A percentile compares a stretch with the other conserved stretches of the same genome.
phyloP scores from a whole-genome alignment of 2,113 vertebrate species.

The Sturnus vulgaris region DNA sequence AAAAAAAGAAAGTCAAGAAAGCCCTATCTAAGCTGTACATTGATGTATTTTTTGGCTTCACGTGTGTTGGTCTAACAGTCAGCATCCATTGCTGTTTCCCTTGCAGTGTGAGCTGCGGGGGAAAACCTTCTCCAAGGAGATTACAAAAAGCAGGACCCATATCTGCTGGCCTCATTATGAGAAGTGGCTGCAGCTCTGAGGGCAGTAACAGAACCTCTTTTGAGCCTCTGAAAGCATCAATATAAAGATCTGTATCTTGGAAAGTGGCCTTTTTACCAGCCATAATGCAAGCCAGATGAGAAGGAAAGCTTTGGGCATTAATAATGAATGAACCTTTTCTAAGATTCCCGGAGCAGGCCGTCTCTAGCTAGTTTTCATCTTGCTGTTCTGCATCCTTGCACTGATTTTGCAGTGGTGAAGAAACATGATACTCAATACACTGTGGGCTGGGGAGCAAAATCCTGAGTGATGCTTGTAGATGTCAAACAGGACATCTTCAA shows the following conservation, averaged over 20 bases:
- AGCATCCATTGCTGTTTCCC: neutral
- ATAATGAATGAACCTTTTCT: constrained; percentile 58
- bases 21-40: neutral
- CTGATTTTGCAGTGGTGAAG: neutral
- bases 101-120: neutral
- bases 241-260: constrained; percentile 61
- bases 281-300: constrained; percentile 28
- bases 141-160: neutral
- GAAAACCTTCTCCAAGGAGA: neutral
- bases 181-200: constrained; percentile 3
- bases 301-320: constrained; percentile 45
- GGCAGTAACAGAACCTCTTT: constrained; percentile 32
- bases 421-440: neutral
- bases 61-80: neutral
- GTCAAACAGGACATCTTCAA: neutral
- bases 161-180: constrained; percentile 2
- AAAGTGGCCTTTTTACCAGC: constrained; percentile 46
- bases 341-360: neutral
- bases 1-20: neutral
- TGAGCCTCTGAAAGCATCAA: constrained; percentile 49
- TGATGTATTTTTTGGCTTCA: neutral
- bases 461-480: neutral
- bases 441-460: neutral
- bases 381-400: neutral
- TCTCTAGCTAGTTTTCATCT: constrained; percentile 1